Base-by-base conservation (phyloP, 2,113 vertebrate species). In the Alligator sinensis region DNA sequence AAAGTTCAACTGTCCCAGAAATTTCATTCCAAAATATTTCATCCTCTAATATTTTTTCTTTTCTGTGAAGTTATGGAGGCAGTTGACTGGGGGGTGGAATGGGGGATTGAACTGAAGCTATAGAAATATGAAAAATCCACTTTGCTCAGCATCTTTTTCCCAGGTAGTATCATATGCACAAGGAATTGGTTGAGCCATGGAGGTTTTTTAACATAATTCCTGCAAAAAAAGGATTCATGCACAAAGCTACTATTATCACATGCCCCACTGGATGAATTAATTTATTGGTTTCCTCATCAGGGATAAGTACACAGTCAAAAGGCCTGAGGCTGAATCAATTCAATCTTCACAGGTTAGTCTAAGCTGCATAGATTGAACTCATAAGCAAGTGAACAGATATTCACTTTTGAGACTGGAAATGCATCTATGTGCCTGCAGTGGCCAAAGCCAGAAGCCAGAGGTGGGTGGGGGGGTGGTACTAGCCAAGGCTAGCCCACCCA, bases 1-100 rank as follows among this genome's bases (percentile, higher is more conserved):
- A 98, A 47, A 96, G 95, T 97, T 98, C 91, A 89, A 84, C 92
- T 97, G 94, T 92, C 95, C 82, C 91, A 96, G 89, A 95, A 95
- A 93, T 81, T 90, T 94, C 92, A 89, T 98, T 97, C 95, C 96
- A 97, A 95, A 95, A 94, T 93, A 93, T 92, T 64, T 70, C 79
- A 80, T 84, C 75, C 79, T 77, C 82, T 95, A 77, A 80, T 11
- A 13, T 87, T 80, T 68, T 87, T 7, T 77, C 55, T 91, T 84
- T 75, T 82, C 64, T n/a, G 78, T 34, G 55, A 64, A 84, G 84
- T 87, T 93, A 57, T 87, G 75, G 85, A 81, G 75, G 55, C 64
- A 88, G 81, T 81, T 25, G 59, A 64, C 82, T 59, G 77, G 47
- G 21, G 91, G 17, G 70, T 58, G 22, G 7, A 77, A 87, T 11